Base-by-base conservation (phyloP, 2,888 invertebrate species). In the Pterostichus niger region DNA sequence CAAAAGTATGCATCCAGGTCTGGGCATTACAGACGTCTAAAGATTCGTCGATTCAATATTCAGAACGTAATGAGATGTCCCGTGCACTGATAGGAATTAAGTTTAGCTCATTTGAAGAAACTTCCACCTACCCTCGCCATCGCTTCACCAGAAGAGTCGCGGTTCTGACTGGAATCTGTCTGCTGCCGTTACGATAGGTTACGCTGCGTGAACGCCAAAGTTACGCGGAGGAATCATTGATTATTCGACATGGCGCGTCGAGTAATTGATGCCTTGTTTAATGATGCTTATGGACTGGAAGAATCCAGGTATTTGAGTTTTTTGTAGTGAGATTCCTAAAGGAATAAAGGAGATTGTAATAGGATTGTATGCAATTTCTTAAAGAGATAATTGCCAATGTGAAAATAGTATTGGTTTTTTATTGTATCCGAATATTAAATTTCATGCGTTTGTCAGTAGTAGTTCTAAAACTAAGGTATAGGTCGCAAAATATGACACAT, bases 41-140 rank as follows among this genome's bases (percentile, higher is more conserved):
- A 81, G 68, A 24, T 52, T 73, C 73, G 71, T 56, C 44, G 73
- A 49, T 86, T 87, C 86, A 86, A 86, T 87, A 87, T 87, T 87
- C 86, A 86, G 85, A 86, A 86, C 85, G 86, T 87, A 87, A 87
- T 87, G 86, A 86, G 86, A 86, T 87, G 87, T 87, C 87, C 84
- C 84, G 83, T 85, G 82, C 86, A 86, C 82, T 13, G 81, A 73
- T 79, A 46, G 44, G 79, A 82, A 82, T 82, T 82, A 54, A 82
- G 80, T 80, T 79, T 64, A 35, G 64, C 68, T 80, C 80, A 80
- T 80, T 80, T 64, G 40, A 68, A 68, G 35, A 52, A 17, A 79
- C 61, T 46, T 79, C 44, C 15, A 59, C 44, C 61, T 61, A 35
- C 40, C 71, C 71, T 77, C 35, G 76, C 15, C 9, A n/a, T 6